These are phyloP conservation scores for Apodemus sylvaticus DNA, from an alignment of 2,113 vertebrate genomes.

Conservation along the genomic window DNA sequence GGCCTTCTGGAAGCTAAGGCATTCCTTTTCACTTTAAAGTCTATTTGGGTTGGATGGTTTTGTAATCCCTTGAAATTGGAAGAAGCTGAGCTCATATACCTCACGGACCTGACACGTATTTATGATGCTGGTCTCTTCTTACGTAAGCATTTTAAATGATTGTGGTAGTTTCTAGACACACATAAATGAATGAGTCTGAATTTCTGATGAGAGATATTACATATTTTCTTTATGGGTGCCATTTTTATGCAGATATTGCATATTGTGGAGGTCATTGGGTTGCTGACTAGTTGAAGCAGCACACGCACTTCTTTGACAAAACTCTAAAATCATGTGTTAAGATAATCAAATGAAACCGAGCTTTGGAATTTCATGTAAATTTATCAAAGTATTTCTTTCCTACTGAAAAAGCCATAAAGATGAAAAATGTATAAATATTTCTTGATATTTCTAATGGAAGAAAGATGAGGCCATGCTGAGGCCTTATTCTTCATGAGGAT, in stretches of 20 bases:
- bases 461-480: slow-evolving; percentile 35
- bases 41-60: neutral
- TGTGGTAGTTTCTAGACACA: slow-evolving; percentile 67
- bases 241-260: neutral
- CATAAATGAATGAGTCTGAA: slow-evolving; percentile 66
- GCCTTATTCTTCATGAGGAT: slow-evolving; percentile 52
- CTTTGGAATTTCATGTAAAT: slow-evolving; percentile 37
- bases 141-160: slow-evolving; percentile 61
- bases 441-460: slow-evolving; percentile 34
- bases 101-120: slow-evolving; percentile 67
- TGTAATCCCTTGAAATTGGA: neutral
- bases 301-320: slow-evolving; percentile 7
- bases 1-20: neutral
- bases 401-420: slow-evolving; percentile 37
- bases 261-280: neutral
- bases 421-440: slow-evolving; percentile 58
- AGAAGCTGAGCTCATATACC: neutral
- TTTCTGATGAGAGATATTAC: slow-evolving; percentile 57
- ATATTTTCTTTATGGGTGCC: neutral
- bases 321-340: slow-evolving; percentile 41
- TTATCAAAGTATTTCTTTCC: slow-evolving; percentile 51
- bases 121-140: slow-evolving; percentile 68
- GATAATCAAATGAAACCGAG: slow-evolving; percentile 45
- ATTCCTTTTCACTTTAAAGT: neutral
- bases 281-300: slow-evolving; percentile 15